Evolutionary conservation across 1,140 invertebrate species (phyloP), one percentile per base, ranked within the genome.

Genomic region (Manduca sexta): DNA sequence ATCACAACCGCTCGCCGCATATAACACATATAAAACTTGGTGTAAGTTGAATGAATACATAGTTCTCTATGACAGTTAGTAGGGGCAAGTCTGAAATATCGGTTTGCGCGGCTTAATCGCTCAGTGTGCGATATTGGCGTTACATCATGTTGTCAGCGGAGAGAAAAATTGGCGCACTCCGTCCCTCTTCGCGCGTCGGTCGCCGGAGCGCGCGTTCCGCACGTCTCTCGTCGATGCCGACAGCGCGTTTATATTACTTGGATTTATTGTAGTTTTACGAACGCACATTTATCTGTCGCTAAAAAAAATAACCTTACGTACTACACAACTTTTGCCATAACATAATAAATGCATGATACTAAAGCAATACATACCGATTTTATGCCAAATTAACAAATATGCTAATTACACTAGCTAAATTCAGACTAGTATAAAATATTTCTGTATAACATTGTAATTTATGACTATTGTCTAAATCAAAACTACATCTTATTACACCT

Each of bases 101-200:
- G 77, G 69, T 76, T 75, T 79, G 61, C 74, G 79, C 81, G 77
- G 79, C 77, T 83, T 84, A 83, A 84, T 84, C 81, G 79, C 72
- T 83, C 74, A 81, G 75, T 64, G 81, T 73, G 76, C 77, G 81
- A 83, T 85, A 85, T 85, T 85, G 79, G 73, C 77, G 76, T 83
- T 83, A 85, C 79, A 83, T 81, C 79, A 81, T 82, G 77, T 83
- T 84, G 81, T 85, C 81, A 85, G 77, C 77, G 70, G 71, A 74
- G 75, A 84, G 81, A 83, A 83, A 84, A 83, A 84, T 83, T 84
- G 77, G 77, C 69, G 69, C 71, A 62, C 62, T 70, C 60, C 57
- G 52, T 61, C 61, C 64, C 55, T 55, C 57, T 31, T 37, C 51
- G 54, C 44, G 57, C 61, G 47, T 55, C 63, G 41, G 52, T 41